Evolutionary conservation across 35 echinoderm and acorn worm genomes (phyloP).

Genomic region (Diadema setosum): DNA sequence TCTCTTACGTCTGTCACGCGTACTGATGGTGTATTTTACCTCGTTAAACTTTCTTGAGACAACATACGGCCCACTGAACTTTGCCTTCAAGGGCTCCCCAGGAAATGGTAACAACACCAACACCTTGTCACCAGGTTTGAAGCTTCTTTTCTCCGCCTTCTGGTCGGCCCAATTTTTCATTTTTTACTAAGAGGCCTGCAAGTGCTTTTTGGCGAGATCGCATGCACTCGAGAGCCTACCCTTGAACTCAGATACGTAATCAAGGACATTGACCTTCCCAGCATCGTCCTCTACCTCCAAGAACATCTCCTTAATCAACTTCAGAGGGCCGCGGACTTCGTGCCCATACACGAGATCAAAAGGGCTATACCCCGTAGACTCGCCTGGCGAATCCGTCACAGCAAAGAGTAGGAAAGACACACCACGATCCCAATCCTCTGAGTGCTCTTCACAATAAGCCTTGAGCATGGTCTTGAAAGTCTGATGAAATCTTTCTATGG

Average conservation of each 20-base stretch:
- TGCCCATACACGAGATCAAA: conserved; percentile 77
- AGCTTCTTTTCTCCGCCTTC: neutral
- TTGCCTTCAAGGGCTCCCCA: conserved; percentile 30
- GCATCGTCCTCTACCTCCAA: neutral
- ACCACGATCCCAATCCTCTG: conserved; percentile 34
- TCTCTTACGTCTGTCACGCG: conserved; percentile 42
- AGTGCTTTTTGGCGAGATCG: conserved; percentile 28
- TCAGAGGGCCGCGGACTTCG: conserved; percentile 39
- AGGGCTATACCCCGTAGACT: conserved; percentile 56
- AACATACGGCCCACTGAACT: conserved; percentile 39
- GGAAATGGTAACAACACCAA: conserved; percentile 52
- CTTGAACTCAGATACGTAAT: conserved; percentile 52
- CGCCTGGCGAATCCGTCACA: neutral
- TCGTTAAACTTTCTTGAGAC: conserved; percentile 1
- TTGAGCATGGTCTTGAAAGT: conserved; percentile 69
- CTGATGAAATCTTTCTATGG: conserved; percentile 66
- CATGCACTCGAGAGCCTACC: conserved; percentile 1
- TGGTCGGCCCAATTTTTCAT: conserved; percentile 36
- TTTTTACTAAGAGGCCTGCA: neutral
- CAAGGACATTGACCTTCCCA: neutral
- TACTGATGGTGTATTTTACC: conserved; percentile 38
- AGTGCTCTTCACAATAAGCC: conserved; percentile 29
- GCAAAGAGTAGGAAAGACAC: conserved; percentile 52
- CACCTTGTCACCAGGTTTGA: conserved; percentile 36
- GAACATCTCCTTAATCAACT: conserved; percentile 38